Base-by-base conservation (phyloP, 2,888 invertebrate genomes). In the Agonopterix arenella region DNA sequence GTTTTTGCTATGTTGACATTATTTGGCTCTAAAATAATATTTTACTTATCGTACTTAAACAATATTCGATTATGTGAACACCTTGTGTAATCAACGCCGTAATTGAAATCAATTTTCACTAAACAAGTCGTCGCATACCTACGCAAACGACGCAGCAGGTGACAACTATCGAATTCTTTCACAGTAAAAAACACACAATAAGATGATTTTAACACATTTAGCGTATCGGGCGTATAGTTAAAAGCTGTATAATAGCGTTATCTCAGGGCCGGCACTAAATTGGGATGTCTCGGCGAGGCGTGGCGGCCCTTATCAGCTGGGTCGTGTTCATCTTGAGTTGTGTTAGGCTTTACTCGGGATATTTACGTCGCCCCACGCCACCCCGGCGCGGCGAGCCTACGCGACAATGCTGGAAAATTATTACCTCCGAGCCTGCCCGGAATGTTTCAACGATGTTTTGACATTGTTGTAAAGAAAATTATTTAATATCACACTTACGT, bases 241-340 rank as follows among this genome's bases (percentile, higher is more conserved):
- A 88, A 88, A 89, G 88, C 88, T 83, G 84, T 84, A 85, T 89
- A 88, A 89, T 89, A 84, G 88, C 80, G 83, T 88, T 89, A 89
- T 89, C 89, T 82, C 65, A 56, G 76, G 74, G 69, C 76, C 75
- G 85, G 88, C 75, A 88, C 84, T 88, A 88, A 88, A 89, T 89
- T 89, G 86, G 89, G 86, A 88, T 85, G 89, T 89, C 85, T 82
- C 75, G 70, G 70, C 69, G 70, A 73, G 81, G 75, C 75, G 78
- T 78, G 82, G 80, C 74, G 73, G 67, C 54, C 64, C 77, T 88
- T 89, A 88, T 88, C 88, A 85, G 84, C 81, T 81, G 80, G 80
- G 88, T 86, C 88, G 79, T 88, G 88, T 88, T 84, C 84, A 81
- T 84, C 84, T 84, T 89, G 88, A 89, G 86, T 88, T 89, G 84